Evolutionary conservation across 2,888 invertebrate species (phyloP), one percentile per base, ranked within the genome.

Genomic region (Diadegma fenestrale): DNA sequence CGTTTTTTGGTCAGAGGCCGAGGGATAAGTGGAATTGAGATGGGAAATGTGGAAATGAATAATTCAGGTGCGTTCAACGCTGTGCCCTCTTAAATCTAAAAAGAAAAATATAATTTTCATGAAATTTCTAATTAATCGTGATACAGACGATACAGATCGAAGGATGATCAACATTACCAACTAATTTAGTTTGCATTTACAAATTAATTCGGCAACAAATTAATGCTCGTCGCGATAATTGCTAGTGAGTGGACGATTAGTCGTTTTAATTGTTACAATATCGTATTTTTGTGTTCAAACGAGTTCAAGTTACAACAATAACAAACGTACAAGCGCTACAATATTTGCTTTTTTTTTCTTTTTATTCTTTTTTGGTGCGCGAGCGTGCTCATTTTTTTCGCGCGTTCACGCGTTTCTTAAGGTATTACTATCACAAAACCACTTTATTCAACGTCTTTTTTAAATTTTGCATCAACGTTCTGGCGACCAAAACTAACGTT

Each of bases 61-160:
- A 58, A 58, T 58, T 58, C 14, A 22, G 68, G 68, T 68, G 68
- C 68, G 37, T 26, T 37, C 68, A 72, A 92, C 88, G 89, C 64
- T 75, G 89, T 88, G 90, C 87, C 80, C 69, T 89, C 89, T 89
- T 92, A 84, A 90, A 90, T 91, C 91, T 90, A 90, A 89, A 91
- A 91, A 92, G 88, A 89, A 92, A 92, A 91, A 89, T 77, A 43
- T 75, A 63, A 43, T 85, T 88, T 85, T 88, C 88, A 82, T 89
- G 72, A 45, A 12, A 64, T 89, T 85, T 89, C 87, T 88, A 89
- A 84, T 89, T 77, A 86, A 85, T 87, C 83, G 82, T 87, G 77
- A 87, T 82, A 81, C 75, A 78, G 81, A 88, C 87, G 85, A 89
- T 89, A 89, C 88, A 88, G 69, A 45, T 61, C 71, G 54, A 37